Evolutionary conservation across 1,140 invertebrate genomes (phyloP), one percentile per base, ranked within the genome.

Genomic region (Drosophila ficusphila): DNA sequence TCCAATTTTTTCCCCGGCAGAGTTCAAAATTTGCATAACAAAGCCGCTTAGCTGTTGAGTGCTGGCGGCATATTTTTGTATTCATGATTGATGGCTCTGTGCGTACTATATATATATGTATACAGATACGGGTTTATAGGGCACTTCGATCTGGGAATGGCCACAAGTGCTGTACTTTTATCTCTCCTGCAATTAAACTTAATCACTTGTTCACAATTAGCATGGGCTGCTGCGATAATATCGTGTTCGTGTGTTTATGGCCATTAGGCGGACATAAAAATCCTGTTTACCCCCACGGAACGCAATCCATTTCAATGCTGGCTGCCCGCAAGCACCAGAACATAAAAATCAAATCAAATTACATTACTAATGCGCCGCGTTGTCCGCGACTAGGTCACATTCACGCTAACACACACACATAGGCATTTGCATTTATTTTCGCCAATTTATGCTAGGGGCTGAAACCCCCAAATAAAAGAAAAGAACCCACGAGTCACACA

Each of bases 261-360:
- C 79, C 77, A 83, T 85, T 86, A 86, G 78, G 53, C 41, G 56
- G 67, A 79, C 60, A 54, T 68, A 54, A 73, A 72, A 78, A 46
- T 48, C 68, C 48, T 53, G 36, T 60, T 54, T 27, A 3, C 11
- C 31, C 23, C 8, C 7, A 5, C 7, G 5, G n/a, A 44, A 44
- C 25, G 41, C 7, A 46, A 19, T 2, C 27, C 12, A 18, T 56
- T 57, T 25, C 11, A 33, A 48, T 57, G 29, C 21, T 31, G 11
- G 25, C 19, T 19, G 25, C 16, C 39, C 58, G 21, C 29, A 54
- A 27, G 25, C 64, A 42, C 19, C 46, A 48, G 53, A 46, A 47
- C 71, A 79, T 85, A 83, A 83, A 85, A 79, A 85, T 85, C 68
- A 86, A 86, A 86, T 88, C 81, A 85, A 85, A 85, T 88, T 88